Base-by-base conservation (phyloP, 2,113 vertebrate species). In the Platysternon megacephalum region DNA sequence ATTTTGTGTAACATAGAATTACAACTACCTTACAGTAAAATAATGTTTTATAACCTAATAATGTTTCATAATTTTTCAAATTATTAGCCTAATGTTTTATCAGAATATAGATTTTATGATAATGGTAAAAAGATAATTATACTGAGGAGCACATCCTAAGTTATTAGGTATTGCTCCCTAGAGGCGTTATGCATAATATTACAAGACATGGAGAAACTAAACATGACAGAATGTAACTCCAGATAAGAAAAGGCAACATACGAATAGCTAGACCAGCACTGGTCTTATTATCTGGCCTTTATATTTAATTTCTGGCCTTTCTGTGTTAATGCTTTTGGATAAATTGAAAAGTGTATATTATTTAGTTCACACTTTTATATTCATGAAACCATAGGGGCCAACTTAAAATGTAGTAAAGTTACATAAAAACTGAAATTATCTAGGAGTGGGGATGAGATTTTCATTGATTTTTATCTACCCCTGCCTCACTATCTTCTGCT, bases 111-210 rank as follows among this genome's bases (percentile, higher is more conserved):
- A 65, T 88, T 95, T 95, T 89, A 95, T 89, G n/a, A 86, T 88
- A 26, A 56, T 88, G 79, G 82, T 93, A 93, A 91, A 96, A 86
- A 42, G 79, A 61, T 93, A 94, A 91, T 96, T 87, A 86, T 29
- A 85, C 35, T 39, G 56, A 89, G 44, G n/a, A 35, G 56, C 55
- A 92, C 55, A 39, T 94, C 52, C 5, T 94, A 91, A 96, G 44
- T 96, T 61, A 90, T 0, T 0, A 74, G 52, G 26, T 79, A 79
- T 55, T 0, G 0, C 16, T 88, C 79, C 56, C 95, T 88, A 0
- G 3, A 91, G 93, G 89, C 39, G 19, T 82, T 80, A 44, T 44
- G 46, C 32, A 22, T 78, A 46, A 22, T 79, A 61, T 81, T 91
- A 51, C 44, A 29, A 28, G 49, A 46, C 81, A 81, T 61, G 44